Evolutionary conservation across 2,888 invertebrate genomes (phyloP).

Genomic region (Polydrusus pterygomalis): DNA sequence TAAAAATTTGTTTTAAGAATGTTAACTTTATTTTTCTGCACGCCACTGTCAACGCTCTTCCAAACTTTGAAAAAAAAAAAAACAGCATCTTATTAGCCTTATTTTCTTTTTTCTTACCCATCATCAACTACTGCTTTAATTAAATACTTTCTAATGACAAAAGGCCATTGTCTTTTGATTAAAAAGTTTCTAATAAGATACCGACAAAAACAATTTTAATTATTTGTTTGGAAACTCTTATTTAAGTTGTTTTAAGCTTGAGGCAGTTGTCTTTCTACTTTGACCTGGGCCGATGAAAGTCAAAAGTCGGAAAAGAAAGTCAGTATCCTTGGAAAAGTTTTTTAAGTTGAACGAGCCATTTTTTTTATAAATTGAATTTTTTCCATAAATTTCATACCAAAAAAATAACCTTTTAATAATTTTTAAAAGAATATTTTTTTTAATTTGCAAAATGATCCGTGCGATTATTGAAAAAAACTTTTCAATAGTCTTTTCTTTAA

Average conservation of each 20-base stretch:
- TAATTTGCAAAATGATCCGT: too few relatives aligned
- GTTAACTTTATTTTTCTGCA: too few relatives aligned
- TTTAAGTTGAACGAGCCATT: not conserved
- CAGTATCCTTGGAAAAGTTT: not conserved
- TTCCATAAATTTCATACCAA: too few relatives aligned
- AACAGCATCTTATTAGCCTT: too few relatives aligned
- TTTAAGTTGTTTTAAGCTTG: constrained; percentile 29
- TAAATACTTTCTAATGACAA: constrained; percentile 38
- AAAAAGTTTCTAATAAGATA: constrained; percentile 44
- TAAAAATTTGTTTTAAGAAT: too few relatives aligned
- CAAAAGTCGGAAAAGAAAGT: constrained; percentile 9
- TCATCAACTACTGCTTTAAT: constrained; percentile 22
- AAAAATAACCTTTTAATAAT: too few relatives aligned
- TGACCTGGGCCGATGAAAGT: constrained; percentile 19
- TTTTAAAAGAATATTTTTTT: too few relatives aligned
- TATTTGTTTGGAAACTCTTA: constrained; percentile 46
- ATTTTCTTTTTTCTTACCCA: not conserved
- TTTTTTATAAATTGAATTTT: constrained; percentile 13
- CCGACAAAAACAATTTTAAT: constrained; percentile 43
- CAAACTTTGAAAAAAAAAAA: too few relatives aligned
- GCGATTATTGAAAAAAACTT: too few relatives aligned
- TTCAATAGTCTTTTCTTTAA: too few relatives aligned
- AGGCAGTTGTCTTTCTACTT: constrained; percentile 29
- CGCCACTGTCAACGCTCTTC: too few relatives aligned
- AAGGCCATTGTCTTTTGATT: constrained; percentile 38